Percentiles rank a stretch among this genome's conserved stretches.
Conservation (phyloP, 2,888 invertebrate species). For the Lacanobia oleracea region DNA sequence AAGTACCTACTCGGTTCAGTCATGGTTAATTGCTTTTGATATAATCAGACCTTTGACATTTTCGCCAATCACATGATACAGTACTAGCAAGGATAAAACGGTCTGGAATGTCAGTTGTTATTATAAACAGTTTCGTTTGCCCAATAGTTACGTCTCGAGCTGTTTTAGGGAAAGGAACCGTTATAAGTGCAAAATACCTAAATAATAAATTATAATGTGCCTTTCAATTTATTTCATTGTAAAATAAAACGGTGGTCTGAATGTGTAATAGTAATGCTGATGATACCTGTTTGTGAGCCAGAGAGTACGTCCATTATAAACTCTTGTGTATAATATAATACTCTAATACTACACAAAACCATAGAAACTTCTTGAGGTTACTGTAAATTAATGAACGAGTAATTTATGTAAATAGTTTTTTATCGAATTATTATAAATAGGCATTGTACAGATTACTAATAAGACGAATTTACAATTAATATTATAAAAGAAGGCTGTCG, state of each 20-base stretch:
- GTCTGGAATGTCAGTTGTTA: constrained; percentile 13
- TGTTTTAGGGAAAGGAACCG: neutral
- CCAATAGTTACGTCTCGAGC: constrained; percentile 2
- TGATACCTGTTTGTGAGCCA: constrained; percentile 45
- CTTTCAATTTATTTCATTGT: constrained; percentile 46
- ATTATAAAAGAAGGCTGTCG: constrained; percentile 61
- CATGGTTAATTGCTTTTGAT: constrained; percentile 48
- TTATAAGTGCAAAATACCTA: constrained; percentile 23
- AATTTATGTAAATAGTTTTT: constrained; percentile 61
- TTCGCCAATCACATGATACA: constrained; percentile 26
- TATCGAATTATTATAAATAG: constrained; percentile 58
- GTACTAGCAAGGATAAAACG: constrained; percentile 25
- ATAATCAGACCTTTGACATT: constrained; percentile 55
- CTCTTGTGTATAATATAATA: constrained; percentile 41
- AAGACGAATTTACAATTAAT: constrained; percentile 63
- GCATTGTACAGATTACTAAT: constrained; percentile 61
- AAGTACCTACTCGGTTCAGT: constrained; percentile 38
- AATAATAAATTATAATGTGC: constrained; percentile 46
- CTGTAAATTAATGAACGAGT: constrained; percentile 45
- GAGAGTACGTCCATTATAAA: constrained; percentile 34
- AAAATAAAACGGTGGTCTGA: constrained; percentile 15
- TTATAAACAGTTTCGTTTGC: constrained; percentile 25
- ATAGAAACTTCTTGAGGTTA: constrained; percentile 44
- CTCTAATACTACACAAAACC: constrained; percentile 57
- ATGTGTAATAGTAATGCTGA: constrained; percentile 35